Percentiles rank a stretch among this genome's conserved stretches.
Evolutionary conservation across 1,140 invertebrate genomes (phyloP).

Genomic region (Phthorimaea operculella): DNA sequence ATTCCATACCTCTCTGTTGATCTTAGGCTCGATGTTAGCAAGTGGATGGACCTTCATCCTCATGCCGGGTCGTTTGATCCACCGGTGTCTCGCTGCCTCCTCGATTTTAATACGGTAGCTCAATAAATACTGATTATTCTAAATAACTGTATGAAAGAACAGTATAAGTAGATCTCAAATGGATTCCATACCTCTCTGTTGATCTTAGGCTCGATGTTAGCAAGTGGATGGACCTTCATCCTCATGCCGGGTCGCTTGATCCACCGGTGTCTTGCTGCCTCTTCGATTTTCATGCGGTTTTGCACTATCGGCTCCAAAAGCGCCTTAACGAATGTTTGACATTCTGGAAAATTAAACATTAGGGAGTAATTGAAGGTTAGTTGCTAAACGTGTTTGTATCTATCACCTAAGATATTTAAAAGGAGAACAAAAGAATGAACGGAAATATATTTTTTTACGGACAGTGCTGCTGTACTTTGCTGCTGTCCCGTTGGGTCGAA

Average conservation of each 20-base stretch:
- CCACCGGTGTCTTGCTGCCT: conserved; percentile 63
- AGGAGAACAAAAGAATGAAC: too few species aligned
- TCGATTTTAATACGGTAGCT: conserved; percentile 38
- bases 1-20: conserved; percentile 38
- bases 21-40: conserved; percentile 30
- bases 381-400: too few species aligned
- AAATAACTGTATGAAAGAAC: too few species aligned
- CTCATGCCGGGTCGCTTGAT: conserved; percentile 44
- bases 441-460: too few species aligned
- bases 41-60: conserved; percentile 48
- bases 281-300: conserved; percentile 58
- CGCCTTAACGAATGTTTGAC: conserved; percentile 53
- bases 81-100: conserved; percentile 62
- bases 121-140: background rate
- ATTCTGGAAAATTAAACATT: conserved; percentile 50
- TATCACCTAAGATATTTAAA: too few species aligned
- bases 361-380: too few species aligned
- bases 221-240: conserved; percentile 49
- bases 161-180: too few species aligned
- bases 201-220: conserved; percentile 29
- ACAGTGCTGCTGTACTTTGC: too few species aligned
- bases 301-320: conserved; percentile 56
- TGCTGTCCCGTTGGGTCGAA: too few species aligned
- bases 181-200: conserved; percentile 40
- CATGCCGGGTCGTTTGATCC: conserved; percentile 51